Conservation (phyloP, 2,113 vertebrate genomes). For the Patagioenas fasciata region DNA sequence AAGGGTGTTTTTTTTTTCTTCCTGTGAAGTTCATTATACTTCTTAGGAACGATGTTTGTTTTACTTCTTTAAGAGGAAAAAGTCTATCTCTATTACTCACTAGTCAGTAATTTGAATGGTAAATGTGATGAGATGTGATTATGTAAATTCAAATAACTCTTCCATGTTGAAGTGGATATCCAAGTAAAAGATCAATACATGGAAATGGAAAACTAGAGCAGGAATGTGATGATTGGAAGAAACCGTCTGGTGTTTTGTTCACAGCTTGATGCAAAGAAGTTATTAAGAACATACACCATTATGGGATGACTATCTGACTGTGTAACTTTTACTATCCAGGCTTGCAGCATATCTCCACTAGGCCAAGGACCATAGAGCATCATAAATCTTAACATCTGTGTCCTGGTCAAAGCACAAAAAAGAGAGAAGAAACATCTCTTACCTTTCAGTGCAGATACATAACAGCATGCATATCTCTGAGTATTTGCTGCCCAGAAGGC, state of each 20-base stretch:
- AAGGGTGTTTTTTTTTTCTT: neutral
- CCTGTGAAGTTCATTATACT: neutral
- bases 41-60: neutral
- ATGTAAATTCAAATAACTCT: neutral
- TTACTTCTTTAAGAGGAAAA: neutral
- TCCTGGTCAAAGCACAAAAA: neutral
- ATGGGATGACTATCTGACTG: neutral
- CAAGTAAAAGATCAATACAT: neutral
- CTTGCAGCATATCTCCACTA: neutral
- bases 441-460: neutral
- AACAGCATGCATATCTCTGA: neutral
- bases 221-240: neutral
- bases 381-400: neutral
- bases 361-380: neutral
- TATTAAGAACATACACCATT: neutral
- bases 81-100: neutral
- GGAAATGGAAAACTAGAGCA: neutral
- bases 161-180: neutral
- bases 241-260: neutral
- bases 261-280: neutral
- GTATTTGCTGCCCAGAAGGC: neutral
- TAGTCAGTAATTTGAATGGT: neutral
- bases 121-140: neutral
- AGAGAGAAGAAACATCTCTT: neutral
- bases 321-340: neutral